Evolutionary conservation across 2,113 vertebrate species (phyloP).

Genomic region (Morone chrysops): DNA sequence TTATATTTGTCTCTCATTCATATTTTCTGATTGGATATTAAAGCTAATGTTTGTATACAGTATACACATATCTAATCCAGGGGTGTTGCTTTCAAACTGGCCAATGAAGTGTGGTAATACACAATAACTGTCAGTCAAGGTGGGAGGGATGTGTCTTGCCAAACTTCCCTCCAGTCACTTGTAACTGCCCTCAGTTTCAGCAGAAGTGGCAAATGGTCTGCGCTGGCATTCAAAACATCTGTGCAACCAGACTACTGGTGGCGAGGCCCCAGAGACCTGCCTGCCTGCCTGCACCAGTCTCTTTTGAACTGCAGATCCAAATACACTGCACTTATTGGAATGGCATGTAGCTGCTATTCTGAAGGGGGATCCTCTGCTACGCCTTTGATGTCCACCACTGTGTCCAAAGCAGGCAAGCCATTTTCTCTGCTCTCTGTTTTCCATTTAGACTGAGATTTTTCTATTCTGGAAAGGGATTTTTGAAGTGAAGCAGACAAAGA

Average conservation of each 20-base stretch:
- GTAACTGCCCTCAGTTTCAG: slow-evolving; percentile 58
- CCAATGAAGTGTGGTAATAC: neutral
- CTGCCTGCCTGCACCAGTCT: slow-evolving; percentile 69
- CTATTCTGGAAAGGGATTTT: slow-evolving; percentile 61
- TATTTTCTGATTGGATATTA: neutral
- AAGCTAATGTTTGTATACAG: neutral
- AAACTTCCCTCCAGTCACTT: slow-evolving; percentile 56
- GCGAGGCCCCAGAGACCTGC: slow-evolving; percentile 74
- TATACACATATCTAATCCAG: neutral
- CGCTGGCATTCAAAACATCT: slow-evolving; percentile 81
- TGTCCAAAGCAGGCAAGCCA: slow-evolving; percentile 74
- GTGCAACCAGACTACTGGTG: slow-evolving; percentile 72
- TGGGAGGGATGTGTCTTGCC: slow-evolving; percentile 66
- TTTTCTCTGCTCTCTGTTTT: slow-evolving; percentile 73
- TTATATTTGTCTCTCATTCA: neutral
- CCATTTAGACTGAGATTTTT: slow-evolving; percentile 71
- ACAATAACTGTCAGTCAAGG: slow-evolving; percentile 36
- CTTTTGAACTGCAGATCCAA: slow-evolving; percentile 83
- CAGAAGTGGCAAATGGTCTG: slow-evolving; percentile 74
- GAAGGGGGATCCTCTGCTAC: slow-evolving; percentile 77
- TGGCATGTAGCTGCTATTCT: slow-evolving; percentile 83
- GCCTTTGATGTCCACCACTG: slow-evolving; percentile 81
- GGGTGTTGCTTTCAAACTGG: slow-evolving; percentile 2
- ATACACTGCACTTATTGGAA: slow-evolving; percentile 81
- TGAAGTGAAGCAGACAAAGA: slow-evolving; percentile 72